Base-by-base conservation (phyloP, 2,888 invertebrate genomes). In the Microctonus hyperodae region DNA sequence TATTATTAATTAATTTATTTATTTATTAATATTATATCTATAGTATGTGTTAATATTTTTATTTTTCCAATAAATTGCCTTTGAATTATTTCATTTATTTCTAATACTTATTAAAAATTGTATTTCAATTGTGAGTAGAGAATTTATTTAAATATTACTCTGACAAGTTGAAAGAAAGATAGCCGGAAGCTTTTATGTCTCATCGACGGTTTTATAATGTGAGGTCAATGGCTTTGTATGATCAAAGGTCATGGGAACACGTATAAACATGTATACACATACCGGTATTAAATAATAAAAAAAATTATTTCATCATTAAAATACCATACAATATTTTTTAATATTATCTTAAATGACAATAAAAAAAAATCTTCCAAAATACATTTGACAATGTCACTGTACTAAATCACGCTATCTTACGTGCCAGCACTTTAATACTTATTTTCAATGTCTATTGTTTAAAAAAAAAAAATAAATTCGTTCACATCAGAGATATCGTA, bases 101-200 rank as follows among this genome's bases (percentile, higher is more conserved):
- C n/a, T n/a, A n/a, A n/a, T n/a, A n/a, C n/a, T n/a, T n/a, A n/a
- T n/a, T n/a, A n/a, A n/a, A n/a, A n/a, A n/a, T n/a, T n/a, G n/a
- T n/a, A n/a, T n/a, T n/a, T n/a, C n/a, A n/a, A n/a, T n/a, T n/a
- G n/a, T n/a, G n/a, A n/a, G n/a, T n/a, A n/a, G n/a, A n/a, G n/a
- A n/a, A n/a, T n/a, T n/a, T n/a, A n/a, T n/a, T n/a, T n/a, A n/a
- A n/a, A n/a, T n/a, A n/a, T n/a, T n/a, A n/a, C n/a, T n/a, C n/a
- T 7, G n/a, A 53, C 13, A 40, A 58, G 28, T 25, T 40, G 9
- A 58, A 35, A 35, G 13, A 25, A 25, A 35, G 40, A 58, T 58
- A 40, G 28, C 58, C 58, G 58, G 58, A 58, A 58, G 58, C 23
- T 40, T 13, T 22, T 28, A 25, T 10, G 35, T 35, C 57, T 37